Conservation (phyloP, 2,888 invertebrate species). For the Sabatieria punctata region DNA sequence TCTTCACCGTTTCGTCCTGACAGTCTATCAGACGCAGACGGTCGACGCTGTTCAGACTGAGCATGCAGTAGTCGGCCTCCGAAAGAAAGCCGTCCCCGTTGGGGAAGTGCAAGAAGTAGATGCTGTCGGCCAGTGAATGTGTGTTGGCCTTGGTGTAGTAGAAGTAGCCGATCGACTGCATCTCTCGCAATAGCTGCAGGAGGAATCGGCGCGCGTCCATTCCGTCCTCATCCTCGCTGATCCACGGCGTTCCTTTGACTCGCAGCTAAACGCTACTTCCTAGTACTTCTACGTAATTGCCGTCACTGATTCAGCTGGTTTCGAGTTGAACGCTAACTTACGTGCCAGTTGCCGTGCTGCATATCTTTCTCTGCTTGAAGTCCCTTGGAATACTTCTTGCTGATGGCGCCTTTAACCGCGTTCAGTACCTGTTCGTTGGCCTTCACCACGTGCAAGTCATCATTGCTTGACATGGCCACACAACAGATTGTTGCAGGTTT, state of each 20-base stretch:
- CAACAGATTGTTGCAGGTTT: not conserved
- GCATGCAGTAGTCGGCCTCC: not conserved
- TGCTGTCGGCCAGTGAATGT: not conserved
- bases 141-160: not conserved
- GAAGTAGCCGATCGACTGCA: not conserved
- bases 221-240: not conserved
- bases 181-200: not conserved
- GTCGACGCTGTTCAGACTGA: slow-evolving; percentile 2
- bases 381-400: not conserved
- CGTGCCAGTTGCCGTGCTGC: not conserved
- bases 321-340: too few species aligned
- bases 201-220: slow-evolving; percentile 1
- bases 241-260: slow-evolving; percentile 1
- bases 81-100: not conserved
- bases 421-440: not conserved
- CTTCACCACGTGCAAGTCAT: not conserved
- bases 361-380: not conserved
- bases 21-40: not conserved
- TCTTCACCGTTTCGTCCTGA: not conserved
- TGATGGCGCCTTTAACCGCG: not conserved
- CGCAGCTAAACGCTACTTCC: too few species aligned
- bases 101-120: not conserved
- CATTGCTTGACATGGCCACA: not conserved
- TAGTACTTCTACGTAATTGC: too few species aligned
- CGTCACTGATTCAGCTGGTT: too few species aligned